Percentiles rank a stretch among this genome's conserved stretches.
These are phyloP conservation scores for Gibbula magus DNA, from an alignment of 2,888 invertebrate species.

Conservation along the genomic window DNA sequence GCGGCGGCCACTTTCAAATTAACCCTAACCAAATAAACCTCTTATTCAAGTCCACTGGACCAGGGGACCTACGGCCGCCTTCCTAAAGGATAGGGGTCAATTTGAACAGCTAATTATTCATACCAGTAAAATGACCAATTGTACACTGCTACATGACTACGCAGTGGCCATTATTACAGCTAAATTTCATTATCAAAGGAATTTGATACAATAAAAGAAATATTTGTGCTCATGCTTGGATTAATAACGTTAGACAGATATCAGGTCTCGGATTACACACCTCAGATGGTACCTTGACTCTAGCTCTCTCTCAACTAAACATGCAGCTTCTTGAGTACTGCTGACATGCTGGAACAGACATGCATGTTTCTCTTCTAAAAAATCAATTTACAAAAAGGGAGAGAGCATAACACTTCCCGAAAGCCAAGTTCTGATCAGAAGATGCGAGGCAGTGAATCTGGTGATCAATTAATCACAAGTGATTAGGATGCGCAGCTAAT, in stretches of 20 bases:
- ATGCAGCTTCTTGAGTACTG: too few species aligned
- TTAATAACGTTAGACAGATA: not conserved
- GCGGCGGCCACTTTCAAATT: constrained; percentile 14
- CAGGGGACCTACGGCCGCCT: not conserved
- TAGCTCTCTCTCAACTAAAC: too few species aligned
- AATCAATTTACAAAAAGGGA: too few species aligned
- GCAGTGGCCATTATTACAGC: not conserved
- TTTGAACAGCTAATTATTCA: not conserved
- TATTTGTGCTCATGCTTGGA: not conserved
- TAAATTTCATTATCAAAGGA: constrained; percentile 8
- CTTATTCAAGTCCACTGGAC: constrained; percentile 1
- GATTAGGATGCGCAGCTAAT: constrained; percentile 14
- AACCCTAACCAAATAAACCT: constrained; percentile 9
- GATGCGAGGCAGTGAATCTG: not conserved
- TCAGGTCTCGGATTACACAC: too few species aligned
- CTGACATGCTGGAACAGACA: too few species aligned
- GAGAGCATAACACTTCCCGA: too few species aligned
- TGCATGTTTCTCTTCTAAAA: too few species aligned
- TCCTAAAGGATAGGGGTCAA: not conserved
- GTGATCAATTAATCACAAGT: constrained; percentile 24
- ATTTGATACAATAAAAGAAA: constrained; percentile 4
- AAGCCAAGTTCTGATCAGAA: too few species aligned
- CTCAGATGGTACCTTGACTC: too few species aligned
- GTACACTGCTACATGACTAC: constrained; percentile 2
- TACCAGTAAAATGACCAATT: constrained; percentile 12